These are phyloP conservation scores for Xestoiulus laeticollis DNA, from an alignment of 2,888 invertebrate genomes.

Conservation along the genomic window DNA sequence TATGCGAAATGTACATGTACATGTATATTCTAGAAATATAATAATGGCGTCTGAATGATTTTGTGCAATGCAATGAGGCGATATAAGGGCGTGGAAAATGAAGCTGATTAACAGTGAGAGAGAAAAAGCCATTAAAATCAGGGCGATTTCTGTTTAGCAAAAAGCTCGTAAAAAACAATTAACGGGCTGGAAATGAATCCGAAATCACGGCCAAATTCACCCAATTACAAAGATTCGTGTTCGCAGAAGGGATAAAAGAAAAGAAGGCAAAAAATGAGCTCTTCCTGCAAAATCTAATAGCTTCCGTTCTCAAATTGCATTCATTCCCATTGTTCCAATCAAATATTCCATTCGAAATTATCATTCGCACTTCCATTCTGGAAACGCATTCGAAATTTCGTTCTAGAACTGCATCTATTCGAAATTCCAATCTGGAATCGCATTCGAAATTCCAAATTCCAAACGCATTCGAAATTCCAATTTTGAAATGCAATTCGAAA, in stretches of 20 bases:
- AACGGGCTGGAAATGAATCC: conserved; percentile 31
- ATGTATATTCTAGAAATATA: background rate
- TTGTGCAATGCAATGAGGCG: background rate
- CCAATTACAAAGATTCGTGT: background rate
- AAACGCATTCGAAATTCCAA: too few species aligned
- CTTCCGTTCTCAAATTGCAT: too few species aligned
- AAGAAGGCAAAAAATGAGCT: background rate
- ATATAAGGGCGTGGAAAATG: background rate
- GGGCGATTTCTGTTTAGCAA: conserved; percentile 15
- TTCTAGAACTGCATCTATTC: too few species aligned
- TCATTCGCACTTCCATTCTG: background rate
- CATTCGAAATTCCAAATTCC: too few species aligned
- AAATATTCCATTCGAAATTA: background rate
- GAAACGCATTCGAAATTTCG: too few species aligned
- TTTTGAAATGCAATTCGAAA: too few species aligned
- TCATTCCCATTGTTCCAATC: background rate
- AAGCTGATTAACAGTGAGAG: background rate
- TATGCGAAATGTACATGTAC: too few species aligned
- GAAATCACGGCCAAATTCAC: conserved; percentile 1
- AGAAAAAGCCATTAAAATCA: conserved; percentile 25
- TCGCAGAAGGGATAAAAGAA: background rate
- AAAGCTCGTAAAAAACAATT: conserved; percentile 34
- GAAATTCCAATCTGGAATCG: too few species aligned
- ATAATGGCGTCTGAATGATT: background rate
- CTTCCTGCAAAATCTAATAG: background rate